These are phyloP conservation scores for Blastobasis lacticolella DNA, from an alignment of 2,888 invertebrate genomes.

Conservation along the genomic window DNA sequence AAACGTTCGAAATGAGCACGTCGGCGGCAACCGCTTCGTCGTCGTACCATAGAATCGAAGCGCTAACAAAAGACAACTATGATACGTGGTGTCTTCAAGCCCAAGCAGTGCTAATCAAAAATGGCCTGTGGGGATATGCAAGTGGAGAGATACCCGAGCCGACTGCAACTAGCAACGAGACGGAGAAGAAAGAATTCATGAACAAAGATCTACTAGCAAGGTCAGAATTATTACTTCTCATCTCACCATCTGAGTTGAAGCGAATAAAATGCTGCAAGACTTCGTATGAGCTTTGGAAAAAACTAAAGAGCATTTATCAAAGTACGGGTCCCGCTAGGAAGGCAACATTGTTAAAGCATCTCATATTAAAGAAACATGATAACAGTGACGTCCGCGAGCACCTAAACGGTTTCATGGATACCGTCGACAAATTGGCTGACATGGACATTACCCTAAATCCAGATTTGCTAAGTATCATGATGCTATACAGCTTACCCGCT, in stretches of 20 bases:
- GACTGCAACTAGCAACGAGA: no score
- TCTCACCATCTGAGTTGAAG: constrained; percentile 24
- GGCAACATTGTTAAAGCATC: constrained; percentile 37
- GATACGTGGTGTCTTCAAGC: no score
- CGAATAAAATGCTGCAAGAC: constrained; percentile 24
- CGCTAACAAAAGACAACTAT: no score
- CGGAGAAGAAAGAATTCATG: no score
- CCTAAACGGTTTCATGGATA: constrained; percentile 30
- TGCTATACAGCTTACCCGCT: constrained; percentile 30
- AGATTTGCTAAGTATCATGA: constrained; percentile 28
- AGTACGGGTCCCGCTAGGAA: constrained; percentile 42
- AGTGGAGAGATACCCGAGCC: no score
- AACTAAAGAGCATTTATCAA: constrained; percentile 30
- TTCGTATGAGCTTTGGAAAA: constrained; percentile 34
- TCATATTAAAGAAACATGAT: constrained; percentile 26
- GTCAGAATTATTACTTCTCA: constrained; percentile 5
- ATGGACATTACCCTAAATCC: constrained; percentile 28
- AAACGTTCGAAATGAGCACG: no score
- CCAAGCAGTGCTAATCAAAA: no score
- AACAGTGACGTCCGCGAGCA: constrained; percentile 32
- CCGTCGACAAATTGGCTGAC: constrained; percentile 31
- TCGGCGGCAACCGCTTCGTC: no score
- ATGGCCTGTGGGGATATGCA: no score
- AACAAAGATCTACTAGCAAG: neutral
- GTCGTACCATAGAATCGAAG: no score